Percentiles rank a stretch among this genome's conserved stretches.
Conservation (phyloP, 2,888 invertebrate genomes). For the Nomada goodeniana region DNA sequence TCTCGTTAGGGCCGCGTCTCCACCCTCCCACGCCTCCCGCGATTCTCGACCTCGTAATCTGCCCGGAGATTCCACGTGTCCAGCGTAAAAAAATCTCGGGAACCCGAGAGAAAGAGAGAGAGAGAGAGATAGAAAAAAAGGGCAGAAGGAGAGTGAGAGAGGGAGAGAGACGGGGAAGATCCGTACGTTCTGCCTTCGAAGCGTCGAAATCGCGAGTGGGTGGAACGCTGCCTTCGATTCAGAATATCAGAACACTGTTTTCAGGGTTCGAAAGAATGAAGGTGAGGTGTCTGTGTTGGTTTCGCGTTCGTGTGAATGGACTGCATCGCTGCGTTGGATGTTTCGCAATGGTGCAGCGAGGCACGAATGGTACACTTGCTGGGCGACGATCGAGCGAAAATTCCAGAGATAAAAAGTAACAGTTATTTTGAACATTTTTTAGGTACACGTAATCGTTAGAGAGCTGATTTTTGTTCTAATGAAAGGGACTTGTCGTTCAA, state of each 20-base stretch:
- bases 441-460: too few species aligned
- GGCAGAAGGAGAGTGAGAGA: too few species aligned
- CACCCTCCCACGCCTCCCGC: constrained; percentile 70
- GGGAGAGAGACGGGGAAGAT: not conserved
- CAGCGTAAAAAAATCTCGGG: constrained; percentile 31
- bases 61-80: constrained; percentile 40
- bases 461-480: too few species aligned
- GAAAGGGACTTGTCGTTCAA: too few species aligned
- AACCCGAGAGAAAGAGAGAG: constrained; percentile 24
- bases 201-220: constrained; percentile 23
- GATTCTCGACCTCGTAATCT: constrained; percentile 66
- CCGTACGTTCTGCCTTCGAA: constrained; percentile 12
- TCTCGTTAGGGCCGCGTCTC: constrained; percentile 70
- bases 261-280: not conserved
- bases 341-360: not conserved
- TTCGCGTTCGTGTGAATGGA: not conserved
- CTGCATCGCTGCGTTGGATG: not conserved
- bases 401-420: too few species aligned
- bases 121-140: not conserved
- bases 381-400: too few species aligned
- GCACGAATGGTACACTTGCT: too few species aligned
- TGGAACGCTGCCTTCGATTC: constrained; percentile 2
- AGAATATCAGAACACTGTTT: not conserved
- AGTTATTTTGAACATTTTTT: too few species aligned
- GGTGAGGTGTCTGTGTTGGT: not conserved